Percentiles rank a stretch among this genome's conserved stretches.
Conservation (phyloP, 2,113 vertebrate genomes). For the Isichthys henryi region DNA sequence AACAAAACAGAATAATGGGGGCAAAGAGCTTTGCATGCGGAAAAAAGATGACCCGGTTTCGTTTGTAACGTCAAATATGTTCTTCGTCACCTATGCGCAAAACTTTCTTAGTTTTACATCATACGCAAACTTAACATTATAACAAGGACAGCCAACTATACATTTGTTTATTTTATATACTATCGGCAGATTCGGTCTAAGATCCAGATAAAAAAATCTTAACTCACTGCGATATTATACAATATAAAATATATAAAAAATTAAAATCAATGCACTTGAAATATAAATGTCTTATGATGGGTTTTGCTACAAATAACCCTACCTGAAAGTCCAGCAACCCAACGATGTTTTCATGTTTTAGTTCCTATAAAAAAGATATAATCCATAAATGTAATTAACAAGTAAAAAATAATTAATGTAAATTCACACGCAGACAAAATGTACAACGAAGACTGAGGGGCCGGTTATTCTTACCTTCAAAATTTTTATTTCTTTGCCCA, state of each 20-base stretch:
- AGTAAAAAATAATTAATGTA: background rate
- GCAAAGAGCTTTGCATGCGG: background rate
- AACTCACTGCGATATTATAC: background rate
- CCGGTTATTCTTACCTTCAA: slow-evolving; percentile 71
- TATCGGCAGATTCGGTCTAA: background rate
- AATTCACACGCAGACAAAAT: background rate
- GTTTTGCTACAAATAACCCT: slow-evolving; percentile 24
- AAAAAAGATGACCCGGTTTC: slow-evolving; percentile 1
- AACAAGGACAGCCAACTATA: background rate
- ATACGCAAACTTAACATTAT: background rate
- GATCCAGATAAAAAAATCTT: background rate
- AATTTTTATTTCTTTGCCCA: slow-evolving; percentile 95
- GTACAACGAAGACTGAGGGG: background rate
- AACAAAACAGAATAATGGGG: slow-evolving; percentile 20
- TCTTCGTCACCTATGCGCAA: background rate
- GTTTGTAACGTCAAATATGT: background rate
- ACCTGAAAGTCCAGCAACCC: slow-evolving; percentile 94
- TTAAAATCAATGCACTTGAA: background rate
- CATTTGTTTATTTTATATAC: background rate
- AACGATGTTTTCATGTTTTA: slow-evolving; percentile 96
- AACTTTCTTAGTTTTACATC: background rate
- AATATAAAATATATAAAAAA: background rate
- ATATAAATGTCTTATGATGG: background rate
- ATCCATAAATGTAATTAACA: background rate
- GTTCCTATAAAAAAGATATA: slow-evolving; percentile 61